Evolutionary conservation across 2,888 invertebrate genomes (phyloP), one percentile per base, ranked within the genome.

Genomic region (Cabera pusaria): DNA sequence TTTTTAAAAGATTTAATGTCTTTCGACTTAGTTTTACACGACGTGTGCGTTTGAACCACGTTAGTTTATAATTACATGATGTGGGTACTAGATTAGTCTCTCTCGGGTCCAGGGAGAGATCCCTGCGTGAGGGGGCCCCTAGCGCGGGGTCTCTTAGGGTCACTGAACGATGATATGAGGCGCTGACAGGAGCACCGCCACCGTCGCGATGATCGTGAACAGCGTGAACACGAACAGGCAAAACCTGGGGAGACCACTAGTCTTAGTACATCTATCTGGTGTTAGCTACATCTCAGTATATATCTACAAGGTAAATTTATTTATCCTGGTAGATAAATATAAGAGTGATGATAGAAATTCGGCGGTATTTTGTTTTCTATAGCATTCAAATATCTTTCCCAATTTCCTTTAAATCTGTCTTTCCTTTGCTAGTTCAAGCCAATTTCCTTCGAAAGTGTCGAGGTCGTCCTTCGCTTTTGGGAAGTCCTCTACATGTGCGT

Each of bases 161-260:
- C 92, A 96, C 92, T 97, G 96, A 85, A 97, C 97, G 85, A 97
- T 96, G 83, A 97, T 97, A 90, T 97, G 97, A 58, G 97, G 97
- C 71, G 97, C 97, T 59, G 96, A 96, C 63, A 96, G 91, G 67
- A 97, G 91, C 78, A 97, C 97, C 59, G 96, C 95, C 68, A 97
- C 95, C 63, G 97, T 97, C 64, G 97, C 97, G 77, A 97, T 94
- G 82, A 97, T 93, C 72, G 97, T 97, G 91, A 97, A 97, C 83
- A 97, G 90, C 50, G 97, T 96, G 91, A 98, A 98, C 78, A 97
- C 94, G 90, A 97, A 96, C 88, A 98, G 92, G 90, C 98, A 98
- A 90, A 98, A 95, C 90, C 95, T 93, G 87, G 0, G 52, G 44
- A 78, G 72, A 58, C 62, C 60, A 56, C 55, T 16, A 6, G 14